Percentiles rank a stretch among this genome's conserved stretches.
These are phyloP conservation scores for Scyliorhinus canicula DNA, from an alignment of 2,797 vertebrate species.

Conservation along the genomic window DNA sequence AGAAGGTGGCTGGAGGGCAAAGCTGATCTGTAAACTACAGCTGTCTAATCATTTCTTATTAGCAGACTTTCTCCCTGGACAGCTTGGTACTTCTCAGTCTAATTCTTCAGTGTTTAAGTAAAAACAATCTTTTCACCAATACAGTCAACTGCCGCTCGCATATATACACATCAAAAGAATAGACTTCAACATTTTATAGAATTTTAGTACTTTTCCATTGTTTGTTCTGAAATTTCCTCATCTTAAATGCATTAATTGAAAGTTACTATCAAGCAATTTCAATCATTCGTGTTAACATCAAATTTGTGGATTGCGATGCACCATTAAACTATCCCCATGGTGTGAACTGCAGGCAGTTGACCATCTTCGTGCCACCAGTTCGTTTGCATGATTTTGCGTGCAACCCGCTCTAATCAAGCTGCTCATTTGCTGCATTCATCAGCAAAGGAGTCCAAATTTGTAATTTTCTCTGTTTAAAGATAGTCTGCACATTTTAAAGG, in stretches of 20 bases:
- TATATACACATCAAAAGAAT: neutral
- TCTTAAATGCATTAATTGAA: neutral
- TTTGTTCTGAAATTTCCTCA: neutral
- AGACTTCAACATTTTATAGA: neutral
- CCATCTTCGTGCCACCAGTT: neutral
- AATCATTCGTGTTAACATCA: neutral
- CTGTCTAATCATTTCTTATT: constrained; percentile 69
- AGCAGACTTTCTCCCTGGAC: constrained; percentile 61
- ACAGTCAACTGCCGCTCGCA: neutral
- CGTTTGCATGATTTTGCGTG: neutral
- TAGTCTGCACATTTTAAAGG: neutral
- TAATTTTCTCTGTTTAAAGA: neutral
- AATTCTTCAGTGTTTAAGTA: neutral
- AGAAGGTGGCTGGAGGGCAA: constrained; percentile 57
- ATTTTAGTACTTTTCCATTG: neutral
- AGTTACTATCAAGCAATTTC: neutral
- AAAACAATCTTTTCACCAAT: neutral
- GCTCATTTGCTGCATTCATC: neutral
- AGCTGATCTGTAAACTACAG: constrained; percentile 59
- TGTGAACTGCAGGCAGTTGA: neutral
- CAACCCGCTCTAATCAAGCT: neutral
- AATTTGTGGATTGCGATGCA: neutral
- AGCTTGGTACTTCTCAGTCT: neutral
- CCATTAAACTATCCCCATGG: neutral
- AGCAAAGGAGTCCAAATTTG: neutral